phyloP scores from a whole-genome alignment of 2,113 vertebrate genomes.

The Phaethon lepturus region DNA sequence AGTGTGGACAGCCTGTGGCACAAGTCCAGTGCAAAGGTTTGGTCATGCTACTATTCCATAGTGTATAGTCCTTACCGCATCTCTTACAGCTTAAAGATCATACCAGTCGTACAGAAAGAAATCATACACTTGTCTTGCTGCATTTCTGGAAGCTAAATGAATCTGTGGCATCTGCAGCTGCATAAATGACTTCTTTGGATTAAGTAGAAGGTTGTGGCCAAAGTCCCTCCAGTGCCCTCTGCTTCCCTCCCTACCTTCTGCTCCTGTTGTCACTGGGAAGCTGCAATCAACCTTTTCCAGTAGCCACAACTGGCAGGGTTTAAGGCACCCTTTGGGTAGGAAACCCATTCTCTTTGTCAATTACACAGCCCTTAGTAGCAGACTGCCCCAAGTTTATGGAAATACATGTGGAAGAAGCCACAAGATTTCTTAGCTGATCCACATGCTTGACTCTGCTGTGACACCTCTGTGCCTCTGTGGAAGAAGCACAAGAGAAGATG shows the following conservation, averaged over 20 bases:
- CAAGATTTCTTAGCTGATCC: background rate
- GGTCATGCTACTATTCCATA: background rate
- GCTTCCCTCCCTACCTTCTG: background rate
- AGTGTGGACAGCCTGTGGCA: background rate
- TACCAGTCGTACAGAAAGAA: background rate
- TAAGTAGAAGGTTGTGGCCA: background rate
- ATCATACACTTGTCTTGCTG: background rate
- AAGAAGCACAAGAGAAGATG: background rate
- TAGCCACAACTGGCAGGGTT: background rate
- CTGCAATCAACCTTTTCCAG: background rate
- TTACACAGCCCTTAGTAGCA: background rate
- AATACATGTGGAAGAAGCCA: background rate
- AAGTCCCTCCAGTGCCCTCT: background rate
- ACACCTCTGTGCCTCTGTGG: background rate
- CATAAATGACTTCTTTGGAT: background rate
- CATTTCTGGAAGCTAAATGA: background rate
- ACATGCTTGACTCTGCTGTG: background rate
- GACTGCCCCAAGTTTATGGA: background rate
- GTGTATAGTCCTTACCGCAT: background rate
- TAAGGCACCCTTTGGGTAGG: background rate
- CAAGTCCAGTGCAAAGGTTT: background rate
- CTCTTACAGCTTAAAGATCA: background rate
- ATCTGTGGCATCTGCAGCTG: background rate
- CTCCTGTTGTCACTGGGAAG: background rate
- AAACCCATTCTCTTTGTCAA: background rate